Evolutionary conservation across 2,113 vertebrate species (phyloP).

Genomic region (Papio anubis): DNA sequence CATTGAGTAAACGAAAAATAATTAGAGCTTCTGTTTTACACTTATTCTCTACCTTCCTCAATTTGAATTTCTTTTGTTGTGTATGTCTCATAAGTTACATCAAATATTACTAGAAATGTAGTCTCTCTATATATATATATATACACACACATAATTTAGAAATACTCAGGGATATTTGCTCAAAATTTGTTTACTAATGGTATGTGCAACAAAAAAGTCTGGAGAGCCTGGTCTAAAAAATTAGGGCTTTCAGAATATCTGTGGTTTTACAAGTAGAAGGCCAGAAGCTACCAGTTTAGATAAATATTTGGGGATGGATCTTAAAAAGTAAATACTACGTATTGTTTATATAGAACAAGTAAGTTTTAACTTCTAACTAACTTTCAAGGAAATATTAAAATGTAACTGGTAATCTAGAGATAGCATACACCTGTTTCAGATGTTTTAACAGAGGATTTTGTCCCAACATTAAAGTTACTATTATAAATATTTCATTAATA

Average conservation of each 20-base stretch:
- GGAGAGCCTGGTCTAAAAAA: not conserved
- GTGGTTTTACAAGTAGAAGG: not conserved
- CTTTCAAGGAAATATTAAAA: conserved; percentile 1
- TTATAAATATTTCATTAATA: conserved; percentile 10
- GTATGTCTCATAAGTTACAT: not conserved
- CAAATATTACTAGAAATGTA: not conserved
- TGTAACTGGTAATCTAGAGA: conserved; percentile 18
- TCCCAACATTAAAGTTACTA: conserved; percentile 19
- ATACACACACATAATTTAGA: not conserved
- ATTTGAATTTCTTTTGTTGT: not conserved
- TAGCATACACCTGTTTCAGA: not conserved
- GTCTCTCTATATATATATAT: no score
- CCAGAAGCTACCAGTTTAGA: not conserved
- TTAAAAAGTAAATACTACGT: not conserved
- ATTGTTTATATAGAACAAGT: not conserved
- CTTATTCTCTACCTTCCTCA: not conserved
- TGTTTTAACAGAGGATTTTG: conserved; percentile 32
- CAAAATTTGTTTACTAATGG: not conserved
- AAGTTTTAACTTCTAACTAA: not conserved
- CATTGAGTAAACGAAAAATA: not conserved
- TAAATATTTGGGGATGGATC: not conserved
- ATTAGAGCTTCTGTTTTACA: not conserved
- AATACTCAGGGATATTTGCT: not conserved
- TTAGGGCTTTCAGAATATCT: not conserved
- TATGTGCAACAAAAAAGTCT: not conserved